Evolutionary conservation across 2,888 invertebrate species (phyloP), one percentile per base, ranked within the genome.

Genomic region (Mystacides longicornis): DNA sequence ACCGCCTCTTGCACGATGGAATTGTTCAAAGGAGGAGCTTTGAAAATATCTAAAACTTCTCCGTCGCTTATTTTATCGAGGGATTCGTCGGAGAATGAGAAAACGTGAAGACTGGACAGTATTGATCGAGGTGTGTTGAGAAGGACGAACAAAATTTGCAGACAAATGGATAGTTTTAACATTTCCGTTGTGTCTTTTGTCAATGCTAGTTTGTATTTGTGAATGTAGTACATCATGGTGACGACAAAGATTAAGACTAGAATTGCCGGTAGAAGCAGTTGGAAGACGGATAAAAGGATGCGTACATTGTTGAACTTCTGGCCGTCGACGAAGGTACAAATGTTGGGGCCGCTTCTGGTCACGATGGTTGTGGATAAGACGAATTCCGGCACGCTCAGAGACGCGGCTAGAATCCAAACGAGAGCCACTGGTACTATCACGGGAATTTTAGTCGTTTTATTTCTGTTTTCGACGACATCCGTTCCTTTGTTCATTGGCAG

Each of bases 351-450:
- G 46, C 68, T 65, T 53, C 73, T 71, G 3, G 71, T 64, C 56
- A 70, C 68, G 48, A 77, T 66, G 46, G 74, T 74, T 4, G 77
- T 74, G 3, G 81, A 77, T 60, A 81, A 67, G 23, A 74, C 71
- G 65, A 78, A 80, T 63, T 79, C 79, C 9, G 83, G 83, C 49
- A 83, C 72, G 65, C 82, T 81, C 31, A 82, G 66, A 1, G 82
- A 82, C 45, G 75, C 66, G 31, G 80, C 74, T 49, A 81, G 65
- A 59, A 81, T 71, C 82, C 82, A 82, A 49, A 82, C 73, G 61
- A 81, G 76, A 54, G 78, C 64, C 21, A 75, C 71, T 1, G 82
- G 82, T 49, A 78, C 71, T 33, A 75, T 66, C 22, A 80, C 75
- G 14, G 79, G 74, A 33, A 82, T 68, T 37, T 11, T 19, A 7